Percentiles rank a stretch among this genome's conserved stretches.
Conservation (phyloP, 2,888 invertebrate species). For the Xylophagus ater region DNA sequence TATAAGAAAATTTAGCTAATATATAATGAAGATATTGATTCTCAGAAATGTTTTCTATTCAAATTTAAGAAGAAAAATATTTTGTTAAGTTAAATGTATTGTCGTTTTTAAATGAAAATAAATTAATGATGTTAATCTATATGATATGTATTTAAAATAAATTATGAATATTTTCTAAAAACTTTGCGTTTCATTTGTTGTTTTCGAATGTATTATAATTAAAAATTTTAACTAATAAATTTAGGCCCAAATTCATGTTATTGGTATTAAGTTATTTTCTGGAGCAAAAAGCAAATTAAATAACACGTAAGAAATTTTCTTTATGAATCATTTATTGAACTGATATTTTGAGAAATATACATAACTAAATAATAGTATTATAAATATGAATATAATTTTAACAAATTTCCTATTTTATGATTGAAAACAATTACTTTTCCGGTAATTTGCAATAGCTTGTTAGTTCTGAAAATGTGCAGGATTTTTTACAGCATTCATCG, state of each 20-base stretch:
- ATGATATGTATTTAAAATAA: neutral
- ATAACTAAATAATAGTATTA: neutral
- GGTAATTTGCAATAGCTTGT: constrained; percentile 2
- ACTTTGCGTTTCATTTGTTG: neutral
- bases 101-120: constrained; percentile 2
- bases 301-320: neutral
- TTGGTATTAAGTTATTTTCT: neutral
- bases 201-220: neutral
- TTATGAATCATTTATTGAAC: neutral
- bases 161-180: neutral
- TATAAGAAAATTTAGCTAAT: neutral
- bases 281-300: neutral
- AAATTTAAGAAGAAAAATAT: no score
- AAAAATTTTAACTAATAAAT: neutral
- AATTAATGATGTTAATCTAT: neutral
- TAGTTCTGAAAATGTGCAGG: constrained; percentile 8
- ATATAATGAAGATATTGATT: constrained; percentile 5
- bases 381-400: neutral
- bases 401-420: neutral
- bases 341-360: neutral
- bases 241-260: neutral
- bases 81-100: no score
- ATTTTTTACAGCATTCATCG: constrained; percentile 8
- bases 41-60: no score
- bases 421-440: neutral